Evolutionary conservation across 2,888 invertebrate species (phyloP).

Genomic region (Mechanitis mazaeus): DNA sequence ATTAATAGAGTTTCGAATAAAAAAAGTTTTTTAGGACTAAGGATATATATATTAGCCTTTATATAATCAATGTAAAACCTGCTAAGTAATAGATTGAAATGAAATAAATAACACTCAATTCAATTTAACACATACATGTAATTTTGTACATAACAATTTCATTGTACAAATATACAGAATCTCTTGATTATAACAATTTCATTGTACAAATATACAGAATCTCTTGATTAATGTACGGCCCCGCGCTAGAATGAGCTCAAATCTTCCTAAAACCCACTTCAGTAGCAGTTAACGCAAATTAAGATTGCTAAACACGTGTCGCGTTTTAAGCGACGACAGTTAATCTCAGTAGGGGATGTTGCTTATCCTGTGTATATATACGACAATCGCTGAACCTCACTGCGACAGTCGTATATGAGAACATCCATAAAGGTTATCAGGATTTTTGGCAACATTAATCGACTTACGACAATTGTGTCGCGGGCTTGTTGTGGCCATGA

Average conservation of each 20-base stretch:
- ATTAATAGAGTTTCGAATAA: too few species aligned
- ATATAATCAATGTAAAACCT: too few species aligned
- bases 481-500: neutral
- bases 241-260: slow-evolving; percentile 31
- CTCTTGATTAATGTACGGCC: slow-evolving; percentile 29
- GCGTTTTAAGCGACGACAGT: slow-evolving; percentile 40
- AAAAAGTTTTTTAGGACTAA: too few species aligned
- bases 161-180: slow-evolving; percentile 19
- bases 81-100: too few species aligned
- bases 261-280: slow-evolving; percentile 34
- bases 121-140: slow-evolving; percentile 7
- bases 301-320: slow-evolving; percentile 54
- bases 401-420: slow-evolving; percentile 2
- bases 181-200: slow-evolving; percentile 27
- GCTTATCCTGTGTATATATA: slow-evolving; percentile 5
- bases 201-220: slow-evolving; percentile 19
- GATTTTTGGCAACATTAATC: neutral
- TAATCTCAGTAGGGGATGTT: slow-evolving; percentile 45
- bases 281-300: slow-evolving; percentile 40
- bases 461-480: slow-evolving; percentile 2
- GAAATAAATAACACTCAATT: neutral
- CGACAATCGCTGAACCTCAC: neutral
- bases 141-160: slow-evolving; percentile 16
- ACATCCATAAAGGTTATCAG: neutral
- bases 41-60: too few species aligned